Base-by-base conservation (phyloP, 1,140 invertebrate genomes). In the Drosophila sturtevanti region DNA sequence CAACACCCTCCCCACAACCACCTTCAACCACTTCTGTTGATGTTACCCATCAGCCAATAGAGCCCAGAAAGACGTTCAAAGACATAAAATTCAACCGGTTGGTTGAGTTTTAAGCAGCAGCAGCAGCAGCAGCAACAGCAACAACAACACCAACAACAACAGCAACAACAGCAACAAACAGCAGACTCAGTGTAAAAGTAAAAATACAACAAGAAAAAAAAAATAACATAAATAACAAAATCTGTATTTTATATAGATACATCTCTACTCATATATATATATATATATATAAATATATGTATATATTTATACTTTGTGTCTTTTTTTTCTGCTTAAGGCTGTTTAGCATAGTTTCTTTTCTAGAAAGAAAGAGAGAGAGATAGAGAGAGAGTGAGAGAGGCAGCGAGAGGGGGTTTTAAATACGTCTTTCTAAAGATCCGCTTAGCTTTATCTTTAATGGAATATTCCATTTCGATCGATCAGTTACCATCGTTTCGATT, bases 71-170 rank as follows among this genome's bases (percentile, higher is more conserved):
- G 63, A 65, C 51, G 51, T 37, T 55, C 75, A 71, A 87, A 87
- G 84, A 87, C 79, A 87, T 89, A 74, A 89, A 87, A 89, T 65
- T 89, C 70, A 89, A 89, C 84, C 85, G 84, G 84, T 89, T 82
- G 67, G 84, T 89, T 89, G 63, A 65, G 75, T 87, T 89, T 82
- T 68, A 60, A 77, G 60, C 73, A 41, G 61, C 79, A 34, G 78
- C 72, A 37, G 22, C 63, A 21, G 59, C 44, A 48, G 31, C 68
- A 67, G 55, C 73, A 52, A 14, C 67, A 72, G 78, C 72, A 37
- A 16, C 63, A 21, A 54, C 44, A 48, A 22, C 68, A 67, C 48
- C 73, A 52, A 14, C 73, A 41, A 56, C 79, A 34, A 77, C 72
- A 37, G 22, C 63, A 21, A 54, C 44, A 48, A 22, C 68, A 67